These are phyloP conservation scores for Cichlasoma orientale DNA, from an alignment of 2,797 vertebrate genomes.

Conservation along the genomic window DNA sequence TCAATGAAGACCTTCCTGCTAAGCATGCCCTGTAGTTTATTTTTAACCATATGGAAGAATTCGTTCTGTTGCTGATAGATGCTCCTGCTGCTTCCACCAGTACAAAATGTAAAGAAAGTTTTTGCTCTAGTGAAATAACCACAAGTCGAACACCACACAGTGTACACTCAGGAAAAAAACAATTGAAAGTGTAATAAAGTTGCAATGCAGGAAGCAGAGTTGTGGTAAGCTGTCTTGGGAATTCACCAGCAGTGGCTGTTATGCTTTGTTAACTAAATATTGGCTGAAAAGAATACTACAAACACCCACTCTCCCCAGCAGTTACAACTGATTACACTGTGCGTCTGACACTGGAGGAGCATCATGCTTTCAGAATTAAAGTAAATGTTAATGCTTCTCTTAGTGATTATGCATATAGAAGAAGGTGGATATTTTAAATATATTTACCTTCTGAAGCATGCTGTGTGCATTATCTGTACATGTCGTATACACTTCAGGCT, in stretches of 20 bases:
- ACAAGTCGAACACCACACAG: not conserved
- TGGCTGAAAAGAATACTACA: conserved; percentile 4
- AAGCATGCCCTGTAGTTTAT: not conserved
- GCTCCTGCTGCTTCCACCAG: not conserved
- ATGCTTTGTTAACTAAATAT: conserved; percentile 8
- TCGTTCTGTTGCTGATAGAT: not conserved
- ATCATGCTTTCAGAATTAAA: not conserved
- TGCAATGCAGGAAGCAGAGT: not conserved
- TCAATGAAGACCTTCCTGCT: not conserved
- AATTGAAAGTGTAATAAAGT: not conserved
- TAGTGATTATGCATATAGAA: not conserved
- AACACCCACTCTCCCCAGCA: not conserved
- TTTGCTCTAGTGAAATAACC: not conserved
- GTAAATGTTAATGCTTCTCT: not conserved
- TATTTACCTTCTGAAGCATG: not conserved
- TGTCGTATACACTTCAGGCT: not conserved
- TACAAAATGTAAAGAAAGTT: not conserved
- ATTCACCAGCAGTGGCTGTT: not conserved
- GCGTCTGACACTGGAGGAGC: not conserved
- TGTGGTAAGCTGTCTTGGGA: not conserved
- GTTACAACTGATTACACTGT: not conserved
- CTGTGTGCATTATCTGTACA: not conserved
- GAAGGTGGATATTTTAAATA: not conserved
- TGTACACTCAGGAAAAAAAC: not conserved
- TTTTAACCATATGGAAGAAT: not conserved